Evolutionary conservation across 2,113 vertebrate genomes (phyloP).

Genomic region (Mormoops blainvillei): DNA sequence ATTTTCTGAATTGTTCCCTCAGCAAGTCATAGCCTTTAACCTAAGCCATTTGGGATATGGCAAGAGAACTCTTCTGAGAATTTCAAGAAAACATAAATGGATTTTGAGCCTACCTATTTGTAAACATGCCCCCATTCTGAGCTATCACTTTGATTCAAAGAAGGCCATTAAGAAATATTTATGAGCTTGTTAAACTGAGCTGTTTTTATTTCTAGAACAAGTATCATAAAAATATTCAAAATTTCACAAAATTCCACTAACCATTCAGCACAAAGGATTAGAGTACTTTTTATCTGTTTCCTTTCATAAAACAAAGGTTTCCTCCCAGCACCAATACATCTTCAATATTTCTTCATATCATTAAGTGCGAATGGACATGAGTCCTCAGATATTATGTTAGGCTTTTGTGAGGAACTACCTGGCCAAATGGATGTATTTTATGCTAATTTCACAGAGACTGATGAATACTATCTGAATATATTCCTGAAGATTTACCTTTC

Average conservation of each 20-base stretch:
- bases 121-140: not conserved
- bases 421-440: not conserved
- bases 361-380: not conserved
- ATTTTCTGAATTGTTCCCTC: not conserved
- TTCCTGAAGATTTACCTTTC: not conserved
- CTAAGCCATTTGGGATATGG: not conserved
- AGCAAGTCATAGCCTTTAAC: not conserved
- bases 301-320: not conserved
- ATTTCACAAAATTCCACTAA: not conserved
- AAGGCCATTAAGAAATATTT: constrained; percentile 56
- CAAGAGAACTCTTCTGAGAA: not conserved
- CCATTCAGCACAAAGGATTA: not conserved
- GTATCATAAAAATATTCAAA: not conserved
- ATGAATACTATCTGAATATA: not conserved
- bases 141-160: constrained; percentile 19
- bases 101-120: constrained; percentile 22
- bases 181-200: constrained; percentile 1
- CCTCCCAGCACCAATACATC: not conserved
- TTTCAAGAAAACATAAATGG: not conserved
- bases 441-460: not conserved
- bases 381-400: not conserved
- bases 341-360: not conserved
- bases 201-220: not conserved
- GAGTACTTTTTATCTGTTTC: not conserved
- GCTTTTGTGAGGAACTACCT: not conserved